Evolutionary conservation across 2,113 vertebrate species (phyloP).

Genomic region (Empidonax traillii): DNA sequence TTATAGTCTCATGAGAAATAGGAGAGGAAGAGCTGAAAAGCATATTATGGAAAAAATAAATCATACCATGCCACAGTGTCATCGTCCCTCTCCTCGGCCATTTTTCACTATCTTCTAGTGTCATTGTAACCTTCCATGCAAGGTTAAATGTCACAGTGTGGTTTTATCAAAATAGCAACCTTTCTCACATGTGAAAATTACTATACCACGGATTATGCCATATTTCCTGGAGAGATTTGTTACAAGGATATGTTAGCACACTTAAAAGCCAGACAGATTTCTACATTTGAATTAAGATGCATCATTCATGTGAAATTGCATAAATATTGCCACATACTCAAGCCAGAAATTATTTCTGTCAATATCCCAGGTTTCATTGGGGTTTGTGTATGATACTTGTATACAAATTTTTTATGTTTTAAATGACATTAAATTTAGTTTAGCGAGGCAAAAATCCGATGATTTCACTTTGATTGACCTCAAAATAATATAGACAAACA

Average conservation of each 20-base stretch:
- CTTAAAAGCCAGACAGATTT: not conserved
- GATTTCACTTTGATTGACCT: not conserved
- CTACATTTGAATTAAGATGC: constrained; percentile 1
- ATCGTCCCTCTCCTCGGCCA: constrained; percentile 26
- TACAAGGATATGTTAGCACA: not conserved
- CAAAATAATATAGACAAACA: not conserved
- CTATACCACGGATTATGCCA: not conserved
- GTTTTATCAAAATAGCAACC: constrained; percentile 49
- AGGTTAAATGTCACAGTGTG: constrained; percentile 64
- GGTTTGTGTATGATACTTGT: not conserved
- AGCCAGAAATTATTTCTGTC: not conserved
- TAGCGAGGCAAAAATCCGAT: not conserved
- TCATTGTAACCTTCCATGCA: constrained; percentile 47
- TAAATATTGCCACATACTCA: not conserved
- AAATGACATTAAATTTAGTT: not conserved
- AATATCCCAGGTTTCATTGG: not conserved
- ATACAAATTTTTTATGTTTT: not conserved
- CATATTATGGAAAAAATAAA: constrained; percentile 60
- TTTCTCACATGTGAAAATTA: constrained; percentile 39
- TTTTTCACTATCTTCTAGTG: constrained; percentile 59
- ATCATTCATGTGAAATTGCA: not conserved
- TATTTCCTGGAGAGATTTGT: not conserved
- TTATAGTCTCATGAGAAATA: constrained; percentile 40
- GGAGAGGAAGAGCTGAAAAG: constrained; percentile 30
- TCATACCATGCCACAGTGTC: constrained; percentile 18